These are phyloP conservation scores for Leptinotarsa juncta DNA, from an alignment of 2,888 invertebrate species.

Conservation along the genomic window DNA sequence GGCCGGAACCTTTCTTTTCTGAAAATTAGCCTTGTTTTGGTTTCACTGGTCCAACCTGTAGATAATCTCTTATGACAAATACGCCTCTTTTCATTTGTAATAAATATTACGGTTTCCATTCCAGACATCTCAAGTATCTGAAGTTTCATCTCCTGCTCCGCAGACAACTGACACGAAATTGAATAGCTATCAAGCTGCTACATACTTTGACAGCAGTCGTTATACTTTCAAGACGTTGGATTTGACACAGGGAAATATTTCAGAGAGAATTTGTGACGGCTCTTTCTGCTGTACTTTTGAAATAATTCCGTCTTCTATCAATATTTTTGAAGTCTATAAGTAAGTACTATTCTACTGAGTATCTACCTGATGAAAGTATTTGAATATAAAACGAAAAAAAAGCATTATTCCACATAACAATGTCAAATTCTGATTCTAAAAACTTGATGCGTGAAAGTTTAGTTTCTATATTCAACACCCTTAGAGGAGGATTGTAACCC, in stretches of 20 bases:
- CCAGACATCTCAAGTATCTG: constrained; percentile 32
- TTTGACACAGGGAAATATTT: constrained; percentile 36
- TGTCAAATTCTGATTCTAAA: no score
- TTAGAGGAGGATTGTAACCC: no score
- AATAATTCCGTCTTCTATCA: constrained; percentile 35
- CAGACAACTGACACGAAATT: constrained; percentile 31
- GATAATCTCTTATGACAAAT: no score
- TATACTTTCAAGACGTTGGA: constrained; percentile 46
- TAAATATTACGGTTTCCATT: not conserved
- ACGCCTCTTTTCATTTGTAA: no score
- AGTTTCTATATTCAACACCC: no score
- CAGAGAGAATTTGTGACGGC: constrained; percentile 47
- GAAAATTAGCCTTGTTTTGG: no score
- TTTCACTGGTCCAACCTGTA: no score
- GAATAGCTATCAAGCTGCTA: constrained; percentile 38
- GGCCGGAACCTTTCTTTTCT: no score
- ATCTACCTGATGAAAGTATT: no score
- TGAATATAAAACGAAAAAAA: no score
- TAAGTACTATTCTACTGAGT: constrained; percentile 35
- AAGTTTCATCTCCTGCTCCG: constrained; percentile 28
- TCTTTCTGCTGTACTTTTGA: constrained; percentile 51
- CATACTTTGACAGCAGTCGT: constrained; percentile 40
- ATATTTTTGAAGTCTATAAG: constrained; percentile 49
- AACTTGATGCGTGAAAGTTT: no score
- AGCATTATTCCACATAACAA: no score